phyloP scores from a whole-genome alignment of 2,113 vertebrate genomes.

The Phylloscopus whistleri region DNA sequence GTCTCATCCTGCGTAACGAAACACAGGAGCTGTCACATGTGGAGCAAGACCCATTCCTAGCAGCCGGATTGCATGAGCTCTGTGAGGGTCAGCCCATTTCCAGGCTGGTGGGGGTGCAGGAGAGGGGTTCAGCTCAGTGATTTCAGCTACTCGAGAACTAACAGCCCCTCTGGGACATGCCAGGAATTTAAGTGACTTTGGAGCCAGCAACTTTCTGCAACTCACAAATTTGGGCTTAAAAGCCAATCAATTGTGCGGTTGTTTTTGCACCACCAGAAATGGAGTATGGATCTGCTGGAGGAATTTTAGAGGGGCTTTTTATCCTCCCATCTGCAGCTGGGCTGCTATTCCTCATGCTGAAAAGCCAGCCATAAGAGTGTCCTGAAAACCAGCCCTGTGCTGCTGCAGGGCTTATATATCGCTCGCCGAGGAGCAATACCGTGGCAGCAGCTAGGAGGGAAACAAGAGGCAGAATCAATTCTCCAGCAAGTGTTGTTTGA shows the following conservation, averaged over 20 bases:
- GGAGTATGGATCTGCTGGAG: slow-evolving; percentile 33
- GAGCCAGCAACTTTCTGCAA: background rate
- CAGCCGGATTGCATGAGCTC: background rate
- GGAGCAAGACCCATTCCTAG: background rate
- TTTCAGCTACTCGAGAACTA: background rate
- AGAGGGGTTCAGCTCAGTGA: background rate
- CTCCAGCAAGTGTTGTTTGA: slow-evolving; percentile 59
- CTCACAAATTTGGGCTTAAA: slow-evolving; percentile 26
- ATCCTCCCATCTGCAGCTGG: slow-evolving; percentile 19
- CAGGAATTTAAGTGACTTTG: background rate
- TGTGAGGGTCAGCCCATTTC: background rate
- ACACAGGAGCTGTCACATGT: background rate
- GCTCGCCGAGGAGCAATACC: background rate
- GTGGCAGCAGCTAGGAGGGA: background rate
- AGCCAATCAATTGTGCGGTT: slow-evolving; percentile 13
- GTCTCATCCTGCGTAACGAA: background rate
- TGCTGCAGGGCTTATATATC: background rate
- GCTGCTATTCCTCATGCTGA: slow-evolving; percentile 33
- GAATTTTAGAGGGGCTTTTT: slow-evolving; percentile 43
- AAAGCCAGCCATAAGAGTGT: background rate
- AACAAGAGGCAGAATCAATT: slow-evolving; percentile 48
- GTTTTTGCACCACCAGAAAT: slow-evolving; percentile 16
- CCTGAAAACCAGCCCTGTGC: background rate
- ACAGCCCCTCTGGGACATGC: background rate
- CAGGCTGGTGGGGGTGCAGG: background rate